Percentiles rank a stretch among this genome's conserved stretches.
Evolutionary conservation across 2,797 vertebrate genomes (phyloP).

Genomic region (Neosalanx taihuensis): DNA sequence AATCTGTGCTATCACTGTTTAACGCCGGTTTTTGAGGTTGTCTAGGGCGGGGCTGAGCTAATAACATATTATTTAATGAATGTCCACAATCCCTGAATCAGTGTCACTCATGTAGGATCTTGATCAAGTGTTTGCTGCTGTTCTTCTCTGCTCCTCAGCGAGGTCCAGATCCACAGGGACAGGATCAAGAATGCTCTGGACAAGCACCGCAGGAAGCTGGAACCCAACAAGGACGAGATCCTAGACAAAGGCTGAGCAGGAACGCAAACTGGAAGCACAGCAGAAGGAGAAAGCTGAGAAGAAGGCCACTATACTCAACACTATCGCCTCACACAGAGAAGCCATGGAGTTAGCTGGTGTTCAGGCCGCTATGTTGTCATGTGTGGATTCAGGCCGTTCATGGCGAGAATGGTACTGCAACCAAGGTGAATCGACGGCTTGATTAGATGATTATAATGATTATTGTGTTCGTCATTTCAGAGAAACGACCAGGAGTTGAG

Average conservation of each 20-base stretch:
- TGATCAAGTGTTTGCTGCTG: neutral
- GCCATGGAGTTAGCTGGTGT: slow-evolving; percentile 62
- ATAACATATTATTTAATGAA: too few relatives aligned
- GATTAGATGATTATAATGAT: neutral
- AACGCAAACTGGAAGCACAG: slow-evolving; percentile 69
- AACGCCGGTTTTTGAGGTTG: too few relatives aligned
- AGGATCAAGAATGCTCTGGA: slow-evolving; percentile 66
- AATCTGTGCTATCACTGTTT: too few relatives aligned
- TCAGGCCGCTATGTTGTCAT: too few relatives aligned
- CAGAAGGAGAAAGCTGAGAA: slow-evolving; percentile 72
- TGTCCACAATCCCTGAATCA: too few relatives aligned
- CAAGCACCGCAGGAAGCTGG: slow-evolving; percentile 36
- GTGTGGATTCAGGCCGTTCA: too few relatives aligned
- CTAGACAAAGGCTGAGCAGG: slow-evolving; percentile 73
- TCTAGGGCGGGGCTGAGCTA: too few relatives aligned
- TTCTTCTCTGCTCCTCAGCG: slow-evolving; percentile 64
- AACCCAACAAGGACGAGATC: slow-evolving; percentile 67
- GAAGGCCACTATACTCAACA: slow-evolving; percentile 72
- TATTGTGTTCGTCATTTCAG: slow-evolving; percentile 55
- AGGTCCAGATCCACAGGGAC: slow-evolving; percentile 73
- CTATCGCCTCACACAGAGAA: slow-evolving; percentile 78
- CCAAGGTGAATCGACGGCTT: too few relatives aligned
- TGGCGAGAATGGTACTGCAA: too few relatives aligned
- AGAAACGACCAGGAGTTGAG: slow-evolving; percentile 71
- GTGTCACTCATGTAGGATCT: too few relatives aligned